Percentiles rank a stretch among this genome's conserved stretches.
phyloP scores from a whole-genome alignment of 2,797 vertebrate genomes.

The Mico argentatus region DNA sequence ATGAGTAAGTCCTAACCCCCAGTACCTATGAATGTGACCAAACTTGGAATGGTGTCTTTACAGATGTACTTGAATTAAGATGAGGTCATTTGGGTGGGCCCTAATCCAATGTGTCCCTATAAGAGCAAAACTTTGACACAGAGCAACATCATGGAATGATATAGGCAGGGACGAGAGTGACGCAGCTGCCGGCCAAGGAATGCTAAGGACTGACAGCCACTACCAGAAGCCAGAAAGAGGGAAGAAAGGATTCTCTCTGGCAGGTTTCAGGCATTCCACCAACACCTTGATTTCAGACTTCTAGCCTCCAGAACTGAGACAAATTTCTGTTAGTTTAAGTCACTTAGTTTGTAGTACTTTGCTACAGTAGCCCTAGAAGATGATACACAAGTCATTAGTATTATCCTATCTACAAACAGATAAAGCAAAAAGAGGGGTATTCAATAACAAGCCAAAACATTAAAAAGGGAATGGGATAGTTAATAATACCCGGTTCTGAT shows the following conservation, averaged over 20 bases:
- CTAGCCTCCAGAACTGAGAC: not conserved
- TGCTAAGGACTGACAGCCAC: not conserved
- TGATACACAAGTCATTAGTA: not conserved
- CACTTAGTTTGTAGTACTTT: not conserved
- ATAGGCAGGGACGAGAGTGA: not conserved
- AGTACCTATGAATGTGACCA: not conserved
- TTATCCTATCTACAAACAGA: not conserved
- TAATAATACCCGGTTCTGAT: not conserved
- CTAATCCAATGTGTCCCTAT: not conserved
- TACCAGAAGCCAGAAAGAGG: not conserved
- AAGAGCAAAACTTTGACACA: not conserved
- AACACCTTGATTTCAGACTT: not conserved
- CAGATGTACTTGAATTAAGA: not conserved
- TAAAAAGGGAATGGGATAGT: not conserved
- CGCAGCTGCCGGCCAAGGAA: not conserved
- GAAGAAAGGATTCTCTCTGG: not conserved
- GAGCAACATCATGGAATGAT: not conserved
- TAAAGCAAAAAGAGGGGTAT: not conserved
- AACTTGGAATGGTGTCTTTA: not conserved
- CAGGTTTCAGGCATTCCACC: not conserved
- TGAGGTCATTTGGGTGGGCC: not conserved
- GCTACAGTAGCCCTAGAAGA: not conserved
- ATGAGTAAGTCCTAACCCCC: not conserved
- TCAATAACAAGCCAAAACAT: not conserved
- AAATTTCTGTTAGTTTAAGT: not conserved